Percentiles rank a stretch among this genome's conserved stretches.
phyloP scores from a whole-genome alignment of 2,113 vertebrate species.

The Mustela lutreola region DNA sequence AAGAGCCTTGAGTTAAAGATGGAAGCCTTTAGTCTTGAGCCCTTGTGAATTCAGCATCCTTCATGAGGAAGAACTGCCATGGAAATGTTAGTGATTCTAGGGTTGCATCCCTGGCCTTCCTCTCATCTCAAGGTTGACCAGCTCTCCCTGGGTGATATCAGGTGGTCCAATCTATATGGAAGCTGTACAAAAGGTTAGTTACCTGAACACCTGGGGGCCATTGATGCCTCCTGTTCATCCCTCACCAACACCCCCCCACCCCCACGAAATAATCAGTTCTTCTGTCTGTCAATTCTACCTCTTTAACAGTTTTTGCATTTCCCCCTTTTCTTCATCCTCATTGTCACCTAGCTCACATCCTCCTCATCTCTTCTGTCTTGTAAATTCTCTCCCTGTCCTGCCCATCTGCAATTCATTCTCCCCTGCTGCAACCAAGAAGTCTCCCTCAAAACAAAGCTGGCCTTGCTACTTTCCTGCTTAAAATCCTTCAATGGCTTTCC shows the following conservation, averaged over 20 bases:
- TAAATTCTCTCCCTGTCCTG: background rate
- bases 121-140: background rate
- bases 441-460: background rate
- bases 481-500: background rate
- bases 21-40: background rate
- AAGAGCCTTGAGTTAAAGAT: background rate
- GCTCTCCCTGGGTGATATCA: background rate
- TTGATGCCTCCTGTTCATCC: background rate
- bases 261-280: background rate
- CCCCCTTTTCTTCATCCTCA: background rate
- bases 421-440: background rate
- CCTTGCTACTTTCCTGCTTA: background rate
- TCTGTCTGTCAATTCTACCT: slow-evolving; percentile 17
- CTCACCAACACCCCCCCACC: background rate
- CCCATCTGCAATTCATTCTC: background rate
- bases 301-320: background rate
- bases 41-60: background rate
- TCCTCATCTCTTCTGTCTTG: background rate
- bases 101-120: slow-evolving; percentile 10
- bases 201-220: background rate
- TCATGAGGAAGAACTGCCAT: background rate
- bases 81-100: background rate
- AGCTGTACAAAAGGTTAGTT: background rate
- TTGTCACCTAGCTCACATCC: background rate
- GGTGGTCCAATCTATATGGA: background rate